Evolutionary conservation across 2,113 vertebrate genomes (phyloP).

Genomic region (Copsychus sechellarum): DNA sequence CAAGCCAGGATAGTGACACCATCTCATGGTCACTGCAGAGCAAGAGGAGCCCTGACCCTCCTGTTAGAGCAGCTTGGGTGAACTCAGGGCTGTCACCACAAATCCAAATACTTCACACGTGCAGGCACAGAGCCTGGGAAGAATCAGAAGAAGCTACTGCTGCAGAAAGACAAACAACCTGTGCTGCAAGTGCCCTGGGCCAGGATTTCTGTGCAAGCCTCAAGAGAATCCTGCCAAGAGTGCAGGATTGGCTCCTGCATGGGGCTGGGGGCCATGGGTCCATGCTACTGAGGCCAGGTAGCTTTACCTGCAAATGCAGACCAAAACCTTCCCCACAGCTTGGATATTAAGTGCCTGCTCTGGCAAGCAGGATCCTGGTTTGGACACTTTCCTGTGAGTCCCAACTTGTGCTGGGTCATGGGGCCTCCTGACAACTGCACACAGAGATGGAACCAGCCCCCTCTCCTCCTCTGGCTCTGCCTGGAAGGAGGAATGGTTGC

Average conservation of each 20-base stretch:
- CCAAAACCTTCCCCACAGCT: fast-evolving
- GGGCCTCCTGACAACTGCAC: background rate
- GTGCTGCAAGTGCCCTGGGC: background rate
- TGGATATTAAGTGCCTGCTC: fast-evolving
- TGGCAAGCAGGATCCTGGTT: background rate
- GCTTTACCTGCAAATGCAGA: background rate
- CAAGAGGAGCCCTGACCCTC: background rate
- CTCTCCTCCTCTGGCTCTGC: background rate
- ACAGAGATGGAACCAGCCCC: background rate
- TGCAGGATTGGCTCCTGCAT: background rate
- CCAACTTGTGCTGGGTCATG: too few species aligned
- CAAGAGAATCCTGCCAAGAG: background rate
- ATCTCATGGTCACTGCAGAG: background rate
- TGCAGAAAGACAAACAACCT: background rate
- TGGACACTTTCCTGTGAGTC: fast-evolving
- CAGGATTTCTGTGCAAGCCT: background rate
- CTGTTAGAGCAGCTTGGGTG: background rate
- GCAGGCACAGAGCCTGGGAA: background rate
- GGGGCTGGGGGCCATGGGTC: fast-evolving
- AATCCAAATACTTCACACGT: background rate
- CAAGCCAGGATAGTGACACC: fast-evolving
- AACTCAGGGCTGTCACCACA: background rate
- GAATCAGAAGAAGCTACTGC: background rate
- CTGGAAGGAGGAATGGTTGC: background rate
- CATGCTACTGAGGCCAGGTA: background rate